phyloP scores from a whole-genome alignment of 2,888 invertebrate genomes.

The Tetropium fuscum region DNA sequence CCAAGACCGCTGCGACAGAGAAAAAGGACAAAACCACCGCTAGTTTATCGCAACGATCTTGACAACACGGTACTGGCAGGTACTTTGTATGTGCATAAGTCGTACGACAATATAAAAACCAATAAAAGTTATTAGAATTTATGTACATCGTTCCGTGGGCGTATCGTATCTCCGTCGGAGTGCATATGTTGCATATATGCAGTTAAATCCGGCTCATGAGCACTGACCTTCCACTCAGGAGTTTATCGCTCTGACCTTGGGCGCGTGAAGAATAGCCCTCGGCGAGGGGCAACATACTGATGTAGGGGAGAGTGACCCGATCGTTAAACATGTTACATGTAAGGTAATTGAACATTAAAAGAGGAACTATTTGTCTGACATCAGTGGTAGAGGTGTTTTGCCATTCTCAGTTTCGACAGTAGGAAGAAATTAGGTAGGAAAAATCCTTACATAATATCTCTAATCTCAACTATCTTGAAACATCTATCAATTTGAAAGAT shows the following conservation, averaged over 20 bases:
- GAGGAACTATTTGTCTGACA: no score
- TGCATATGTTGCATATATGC: no score
- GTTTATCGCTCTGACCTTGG: conserved; percentile 38
- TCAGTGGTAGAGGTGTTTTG: no score
- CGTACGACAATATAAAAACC: conserved; percentile 18
- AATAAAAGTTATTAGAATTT: conserved; percentile 26
- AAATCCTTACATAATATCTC: no score
- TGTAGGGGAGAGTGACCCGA: conserved; percentile 10
- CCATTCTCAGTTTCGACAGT: no score
- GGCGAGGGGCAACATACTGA: conserved; percentile 25
- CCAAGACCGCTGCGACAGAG: background rate
- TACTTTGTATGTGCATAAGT: conserved; percentile 8
- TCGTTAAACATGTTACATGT: no score
- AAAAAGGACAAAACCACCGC: background rate
- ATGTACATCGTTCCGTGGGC: conserved; percentile 24
- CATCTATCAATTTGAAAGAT: no score
- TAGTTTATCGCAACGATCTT: conserved; percentile 3
- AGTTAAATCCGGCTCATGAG: conserved; percentile 38
- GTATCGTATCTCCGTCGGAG: conserved; percentile 33
- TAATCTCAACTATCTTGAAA: no score
- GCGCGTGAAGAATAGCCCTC: conserved; percentile 34
- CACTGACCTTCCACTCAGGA: conserved; percentile 39
- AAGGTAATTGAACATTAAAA: no score
- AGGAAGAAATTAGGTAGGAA: no score
- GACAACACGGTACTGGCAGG: conserved; percentile 1